Percentiles rank a stretch among this genome's conserved stretches.
Evolutionary conservation across 2,113 vertebrate genomes (phyloP).

Genomic region (Poeciliopsis occidentalis): DNA sequence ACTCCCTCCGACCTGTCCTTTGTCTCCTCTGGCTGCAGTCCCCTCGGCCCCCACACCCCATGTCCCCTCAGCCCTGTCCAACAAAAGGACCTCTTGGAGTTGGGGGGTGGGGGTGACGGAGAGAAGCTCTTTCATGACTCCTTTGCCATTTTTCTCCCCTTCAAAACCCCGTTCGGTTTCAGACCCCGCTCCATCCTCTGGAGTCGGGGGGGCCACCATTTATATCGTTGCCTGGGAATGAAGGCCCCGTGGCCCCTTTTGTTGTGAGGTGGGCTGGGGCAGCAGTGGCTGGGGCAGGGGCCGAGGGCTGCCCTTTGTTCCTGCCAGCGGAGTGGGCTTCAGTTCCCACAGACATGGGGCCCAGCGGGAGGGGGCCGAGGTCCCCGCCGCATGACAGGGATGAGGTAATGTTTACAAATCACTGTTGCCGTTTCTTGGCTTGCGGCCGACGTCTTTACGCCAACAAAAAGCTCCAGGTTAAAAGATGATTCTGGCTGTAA

Average conservation of each 20-base stretch:
- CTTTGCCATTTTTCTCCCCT: slow-evolving; percentile 66
- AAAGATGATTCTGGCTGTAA: no score
- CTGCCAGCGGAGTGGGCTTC: slow-evolving; percentile 82
- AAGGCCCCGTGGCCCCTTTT: slow-evolving; percentile 86
- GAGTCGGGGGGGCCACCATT: slow-evolving; percentile 82
- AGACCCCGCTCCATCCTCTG: slow-evolving; percentile 59
- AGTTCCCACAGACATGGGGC: slow-evolving; percentile 84
- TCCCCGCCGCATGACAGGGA: slow-evolving; percentile 54
- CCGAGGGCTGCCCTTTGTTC: slow-evolving; percentile 85
- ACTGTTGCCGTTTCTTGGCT: slow-evolving; percentile 18
- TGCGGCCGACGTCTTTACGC: slow-evolving; percentile 11
- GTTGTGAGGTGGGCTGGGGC: slow-evolving; percentile 75
- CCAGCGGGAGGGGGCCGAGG: slow-evolving; percentile 20
- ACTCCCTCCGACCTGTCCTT: slow-evolving; percentile 84
- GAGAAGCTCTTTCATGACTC: slow-evolving; percentile 72
- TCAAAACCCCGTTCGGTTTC: slow-evolving; percentile 35
- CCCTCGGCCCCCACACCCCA: slow-evolving; percentile 60
- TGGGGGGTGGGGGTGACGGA: slow-evolving; percentile 38
- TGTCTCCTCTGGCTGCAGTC: slow-evolving; percentile 78
- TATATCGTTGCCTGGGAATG: slow-evolving; percentile 91
- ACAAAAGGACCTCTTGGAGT: slow-evolving; percentile 59
- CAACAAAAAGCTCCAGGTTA: background rate
- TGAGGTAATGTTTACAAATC: slow-evolving; percentile 82
- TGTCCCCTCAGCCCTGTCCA: slow-evolving; percentile 41
- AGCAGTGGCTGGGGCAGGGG: slow-evolving; percentile 57